phyloP scores from a whole-genome alignment of 2,888 invertebrate species.

The Cryptus armator region DNA sequence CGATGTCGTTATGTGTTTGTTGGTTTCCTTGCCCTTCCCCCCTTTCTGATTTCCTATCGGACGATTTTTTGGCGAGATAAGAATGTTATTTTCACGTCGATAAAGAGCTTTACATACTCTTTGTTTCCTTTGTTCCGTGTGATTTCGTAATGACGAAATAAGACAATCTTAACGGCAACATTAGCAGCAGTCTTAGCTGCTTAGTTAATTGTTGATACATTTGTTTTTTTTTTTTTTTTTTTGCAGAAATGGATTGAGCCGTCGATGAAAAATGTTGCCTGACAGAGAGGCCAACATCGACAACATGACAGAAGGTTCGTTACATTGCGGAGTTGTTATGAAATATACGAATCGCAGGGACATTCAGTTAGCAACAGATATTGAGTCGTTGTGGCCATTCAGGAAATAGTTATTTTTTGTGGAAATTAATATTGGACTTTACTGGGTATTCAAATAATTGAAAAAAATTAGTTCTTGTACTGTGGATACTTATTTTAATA shows the following conservation, averaged over 20 bases:
- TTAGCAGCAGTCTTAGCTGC: no score
- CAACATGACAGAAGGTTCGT: conserved; percentile 82
- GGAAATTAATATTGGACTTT: no score
- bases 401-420: not conserved
- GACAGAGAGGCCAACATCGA: conserved; percentile 80
- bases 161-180: no score
- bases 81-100: conserved; percentile 22
- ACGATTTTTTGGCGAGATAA: conserved; percentile 13
- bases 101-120: conserved; percentile 23
- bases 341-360: not conserved
- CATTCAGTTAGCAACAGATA: not conserved
- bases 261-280: conserved; percentile 78
- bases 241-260: conserved; percentile 76
- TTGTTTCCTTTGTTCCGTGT: not conserved
- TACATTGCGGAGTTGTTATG: conserved; percentile 19
- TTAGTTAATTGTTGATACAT: conserved; percentile 9
- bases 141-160: not conserved
- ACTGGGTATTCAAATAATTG: no score
- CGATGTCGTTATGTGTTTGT: not conserved
- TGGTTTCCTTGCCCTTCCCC: not conserved
- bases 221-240: conserved; percentile 64
- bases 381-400: not conserved
- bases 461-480: no score
- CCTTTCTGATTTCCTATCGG: conserved; percentile 25
- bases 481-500: no score